These are phyloP conservation scores for Rhabdomys pumilio DNA, from an alignment of 2,797 vertebrate genomes.

Conservation along the genomic window DNA sequence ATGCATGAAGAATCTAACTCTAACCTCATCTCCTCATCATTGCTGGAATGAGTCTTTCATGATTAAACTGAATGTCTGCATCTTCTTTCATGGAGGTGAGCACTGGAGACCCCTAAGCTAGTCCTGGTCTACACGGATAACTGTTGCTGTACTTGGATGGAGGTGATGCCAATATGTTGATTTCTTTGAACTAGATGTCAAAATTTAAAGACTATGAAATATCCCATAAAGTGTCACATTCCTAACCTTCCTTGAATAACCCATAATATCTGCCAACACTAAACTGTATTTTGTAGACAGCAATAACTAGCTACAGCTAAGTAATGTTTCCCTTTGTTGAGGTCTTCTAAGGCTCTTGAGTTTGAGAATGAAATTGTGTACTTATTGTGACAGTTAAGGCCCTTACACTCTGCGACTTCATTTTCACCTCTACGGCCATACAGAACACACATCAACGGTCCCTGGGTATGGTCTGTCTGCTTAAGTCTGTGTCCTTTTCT, in stretches of 20 bases:
- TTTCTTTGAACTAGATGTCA: conserved; percentile 54
- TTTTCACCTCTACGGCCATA: background rate
- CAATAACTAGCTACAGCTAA: conserved; percentile 7
- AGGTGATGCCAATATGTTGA: background rate
- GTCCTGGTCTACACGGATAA: background rate
- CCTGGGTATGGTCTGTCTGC: background rate
- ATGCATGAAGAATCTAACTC: background rate
- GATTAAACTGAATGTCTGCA: conserved; percentile 1
- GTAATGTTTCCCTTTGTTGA: background rate
- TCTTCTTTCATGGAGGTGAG: background rate
- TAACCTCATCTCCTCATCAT: background rate
- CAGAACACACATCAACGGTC: background rate
- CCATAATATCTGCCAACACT: conserved; percentile 37
- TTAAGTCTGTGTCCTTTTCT: background rate
- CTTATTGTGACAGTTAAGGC: background rate
- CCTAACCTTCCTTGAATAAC: background rate
- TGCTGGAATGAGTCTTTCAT: conserved; percentile 11
- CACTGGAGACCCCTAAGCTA: background rate
- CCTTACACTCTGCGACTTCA: conserved; percentile 22
- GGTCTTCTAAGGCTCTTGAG: background rate
- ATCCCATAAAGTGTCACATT: conserved; percentile 24
- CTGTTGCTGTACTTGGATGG: background rate
- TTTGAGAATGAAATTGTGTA: background rate
- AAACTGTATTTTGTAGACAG: background rate
- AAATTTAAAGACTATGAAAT: conserved; percentile 45